phyloP scores from a whole-genome alignment of 2,113 vertebrate species.

The Varanus salvator region DNA sequence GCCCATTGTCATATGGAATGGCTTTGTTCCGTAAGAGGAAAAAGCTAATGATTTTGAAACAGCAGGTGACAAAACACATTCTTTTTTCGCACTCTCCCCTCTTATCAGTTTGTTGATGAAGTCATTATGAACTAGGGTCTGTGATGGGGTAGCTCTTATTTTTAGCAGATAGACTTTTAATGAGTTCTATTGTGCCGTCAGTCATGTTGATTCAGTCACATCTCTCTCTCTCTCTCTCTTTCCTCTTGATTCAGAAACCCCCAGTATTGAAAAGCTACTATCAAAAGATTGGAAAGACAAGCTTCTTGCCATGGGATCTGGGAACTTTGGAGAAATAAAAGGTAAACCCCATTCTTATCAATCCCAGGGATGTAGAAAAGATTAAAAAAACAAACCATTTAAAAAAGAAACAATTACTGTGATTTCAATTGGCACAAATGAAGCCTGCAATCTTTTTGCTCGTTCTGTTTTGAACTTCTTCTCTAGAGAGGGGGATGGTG shows the following conservation, averaged over 20 bases:
- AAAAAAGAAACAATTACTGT: constrained; percentile 35
- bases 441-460: neutral
- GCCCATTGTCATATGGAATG: constrained; percentile 94
- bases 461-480: constrained; percentile 1
- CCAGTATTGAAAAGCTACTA: constrained; percentile 98
- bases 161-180: constrained; percentile 96
- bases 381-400: neutral
- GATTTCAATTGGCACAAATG: constrained; percentile 25
- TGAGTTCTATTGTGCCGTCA: constrained; percentile 91
- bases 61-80: constrained; percentile 92
- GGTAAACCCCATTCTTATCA: constrained; percentile 77
- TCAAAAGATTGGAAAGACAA: constrained; percentile 99
- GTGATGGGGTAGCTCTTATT: constrained; percentile 84
- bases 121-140: constrained; percentile 88
- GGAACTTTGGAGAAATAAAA: constrained; percentile 99
- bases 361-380: constrained; percentile 29
- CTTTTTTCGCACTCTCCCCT: constrained; percentile 63
- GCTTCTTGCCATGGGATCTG: constrained; percentile 99
- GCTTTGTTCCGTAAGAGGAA: constrained; percentile 91
- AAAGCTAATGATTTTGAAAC: constrained; percentile 98
- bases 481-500: constrained; percentile 33
- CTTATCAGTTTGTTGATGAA: constrained; percentile 93
- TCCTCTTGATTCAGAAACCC: constrained; percentile 87
- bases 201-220: constrained; percentile 84
- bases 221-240: constrained; percentile 42